Evolutionary conservation across 2,113 vertebrate genomes (phyloP).

Genomic region (Rutilus rutilus): DNA sequence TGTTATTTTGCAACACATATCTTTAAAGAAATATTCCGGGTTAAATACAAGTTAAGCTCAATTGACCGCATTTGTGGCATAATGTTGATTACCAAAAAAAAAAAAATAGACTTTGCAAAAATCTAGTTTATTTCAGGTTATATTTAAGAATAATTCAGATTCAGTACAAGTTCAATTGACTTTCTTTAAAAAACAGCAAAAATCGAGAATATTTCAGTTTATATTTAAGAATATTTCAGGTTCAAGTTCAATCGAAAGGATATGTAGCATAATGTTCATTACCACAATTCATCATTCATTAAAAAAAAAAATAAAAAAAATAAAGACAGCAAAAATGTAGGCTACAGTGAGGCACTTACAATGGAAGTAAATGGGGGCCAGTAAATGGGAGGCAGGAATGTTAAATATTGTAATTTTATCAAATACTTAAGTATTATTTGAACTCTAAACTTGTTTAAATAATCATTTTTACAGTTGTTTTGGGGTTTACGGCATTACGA

Average conservation of each 20-base stretch:
- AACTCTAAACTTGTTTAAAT: not conserved
- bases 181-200: not conserved
- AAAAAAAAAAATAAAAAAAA: too few species aligned
- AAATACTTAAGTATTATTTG: not conserved
- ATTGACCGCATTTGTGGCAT: not conserved
- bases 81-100: not conserved
- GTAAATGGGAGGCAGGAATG: not conserved
- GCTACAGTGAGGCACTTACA: not conserved
- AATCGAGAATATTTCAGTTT: not conserved
- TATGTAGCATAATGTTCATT: not conserved
- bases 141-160: not conserved
- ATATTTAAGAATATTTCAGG: not conserved
- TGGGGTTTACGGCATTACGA: not conserved
- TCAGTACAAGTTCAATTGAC: not conserved
- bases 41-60: not conserved
- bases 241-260: not conserved
- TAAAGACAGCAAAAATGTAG: too few species aligned
- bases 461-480: not conserved
- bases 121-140: not conserved
- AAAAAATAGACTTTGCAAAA: not conserved
- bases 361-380: not conserved
- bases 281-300: not conserved
- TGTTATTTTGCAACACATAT: conserved; percentile 43
- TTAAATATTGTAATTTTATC: not conserved
- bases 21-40: not conserved